Evolutionary conservation across 2,888 invertebrate genomes (phyloP), one percentile per base, ranked within the genome.

Genomic region (Crocallis elinguaria): DNA sequence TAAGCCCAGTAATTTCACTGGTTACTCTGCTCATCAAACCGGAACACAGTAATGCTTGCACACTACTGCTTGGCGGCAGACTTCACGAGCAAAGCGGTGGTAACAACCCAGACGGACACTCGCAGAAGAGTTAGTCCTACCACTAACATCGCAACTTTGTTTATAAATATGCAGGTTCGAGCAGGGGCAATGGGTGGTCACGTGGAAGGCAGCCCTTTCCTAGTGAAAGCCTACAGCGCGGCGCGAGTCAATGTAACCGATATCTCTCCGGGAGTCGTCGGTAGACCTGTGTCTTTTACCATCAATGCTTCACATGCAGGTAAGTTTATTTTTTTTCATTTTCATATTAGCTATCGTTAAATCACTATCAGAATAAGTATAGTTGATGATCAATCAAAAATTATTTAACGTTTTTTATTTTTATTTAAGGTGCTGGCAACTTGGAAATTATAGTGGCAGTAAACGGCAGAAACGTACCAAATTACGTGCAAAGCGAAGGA

Each of bases 361-460:
- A n/a, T n/a, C n/a, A n/a, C n/a, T n/a, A n/a, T n/a, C n/a, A n/a
- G n/a, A n/a, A n/a, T n/a, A n/a, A n/a, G n/a, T n/a, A n/a, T n/a
- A n/a, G n/a, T n/a, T n/a, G n/a, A n/a, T n/a, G n/a, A n/a, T n/a
- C n/a, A n/a, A n/a, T n/a, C n/a, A n/a, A n/a, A n/a, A n/a, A n/a
- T n/a, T 23, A 33, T 43, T 2, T 13, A 9, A 29, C 7, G 17
- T 43, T 17, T 8, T 11, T 13, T 7, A 27, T 37, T 14, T 29
- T 53, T 59, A 8, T 66, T 51, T 52, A 93, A 72, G 98, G 99
- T 58, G 98, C 98, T 39, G 99, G 99, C 16, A 99, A 99, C 86
- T 92, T 99, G 76, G 99, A 99, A 90, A 99, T 99, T 46, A 98
- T 99, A 57, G 98, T 99, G 0, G 98, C 98, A 0, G 98, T 98